These are phyloP conservation scores for Clytia hemisphaerica DNA, from an alignment of 30 jellyfish, hydroid and myxozoan species.

Conservation along the genomic window DNA sequence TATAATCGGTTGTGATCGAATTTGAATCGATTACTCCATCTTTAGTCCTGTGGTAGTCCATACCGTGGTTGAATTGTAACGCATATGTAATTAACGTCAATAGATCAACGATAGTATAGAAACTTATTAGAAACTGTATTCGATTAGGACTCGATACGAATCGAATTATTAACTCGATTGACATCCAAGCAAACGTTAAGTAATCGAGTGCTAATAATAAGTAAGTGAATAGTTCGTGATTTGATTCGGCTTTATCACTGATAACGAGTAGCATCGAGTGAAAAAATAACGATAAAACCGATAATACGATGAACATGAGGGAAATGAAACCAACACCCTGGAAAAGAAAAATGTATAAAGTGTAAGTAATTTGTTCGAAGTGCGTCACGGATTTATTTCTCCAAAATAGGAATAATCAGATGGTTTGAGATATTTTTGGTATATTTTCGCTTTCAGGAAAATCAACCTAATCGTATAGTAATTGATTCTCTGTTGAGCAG, in stretches of 20 bases:
- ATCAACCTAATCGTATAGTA: no score
- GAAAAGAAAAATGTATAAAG: background rate
- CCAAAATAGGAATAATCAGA: no score
- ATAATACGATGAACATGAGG: slow-evolving; percentile 53
- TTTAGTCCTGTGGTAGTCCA: background rate
- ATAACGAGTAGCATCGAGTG: slow-evolving; percentile 39
- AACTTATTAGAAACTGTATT: slow-evolving; percentile 30
- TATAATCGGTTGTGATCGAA: no score
- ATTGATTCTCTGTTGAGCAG: no score
- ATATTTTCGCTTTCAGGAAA: no score
- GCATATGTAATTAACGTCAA: slow-evolving; percentile 49
- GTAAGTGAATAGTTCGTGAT: slow-evolving; percentile 16
- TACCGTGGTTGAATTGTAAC: slow-evolving; percentile 33
- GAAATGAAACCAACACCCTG: slow-evolving; percentile 53
- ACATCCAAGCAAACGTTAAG: slow-evolving; percentile 63
- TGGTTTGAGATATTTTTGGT: no score
- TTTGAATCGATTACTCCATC: slow-evolving; percentile 36
- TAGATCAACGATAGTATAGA: slow-evolving; percentile 60
- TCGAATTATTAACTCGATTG: slow-evolving; percentile 59
- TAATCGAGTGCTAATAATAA: slow-evolving; percentile 40
- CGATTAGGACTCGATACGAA: slow-evolving; percentile 56
- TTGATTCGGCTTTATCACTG: background rate
- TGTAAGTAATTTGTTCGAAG: background rate
- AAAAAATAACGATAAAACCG: slow-evolving; percentile 62
- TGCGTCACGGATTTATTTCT: no score